Evolutionary conservation across 2,113 vertebrate genomes (phyloP).

Genomic region (Anseranas semipalmata): DNA sequence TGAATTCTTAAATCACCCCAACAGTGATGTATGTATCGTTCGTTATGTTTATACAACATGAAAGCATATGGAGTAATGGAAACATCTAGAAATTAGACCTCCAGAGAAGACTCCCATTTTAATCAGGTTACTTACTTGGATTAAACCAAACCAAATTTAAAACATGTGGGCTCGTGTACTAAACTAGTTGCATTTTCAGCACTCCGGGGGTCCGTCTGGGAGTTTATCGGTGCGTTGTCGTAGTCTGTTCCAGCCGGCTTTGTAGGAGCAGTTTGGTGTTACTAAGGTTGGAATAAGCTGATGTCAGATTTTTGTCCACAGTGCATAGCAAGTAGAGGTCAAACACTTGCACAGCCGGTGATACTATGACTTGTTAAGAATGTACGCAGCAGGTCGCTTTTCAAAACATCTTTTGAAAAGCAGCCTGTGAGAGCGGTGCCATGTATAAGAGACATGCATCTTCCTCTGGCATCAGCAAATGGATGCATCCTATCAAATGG

Average conservation of each 20-base stretch:
- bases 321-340: slow-evolving; percentile 56
- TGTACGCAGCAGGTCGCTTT: slow-evolving; percentile 56
- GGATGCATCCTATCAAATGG: slow-evolving; percentile 49
- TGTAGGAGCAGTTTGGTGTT: slow-evolving; percentile 33
- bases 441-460: slow-evolving; percentile 49
- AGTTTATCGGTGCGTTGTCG: not conserved
- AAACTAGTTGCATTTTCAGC: slow-evolving; percentile 26
- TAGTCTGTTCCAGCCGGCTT: slow-evolving; percentile 1
- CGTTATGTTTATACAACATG: not conserved
- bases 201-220: not conserved
- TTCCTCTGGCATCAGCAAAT: slow-evolving; percentile 59
- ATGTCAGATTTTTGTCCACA: slow-evolving; percentile 62
- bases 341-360: slow-evolving; percentile 34
- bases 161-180: not conserved
- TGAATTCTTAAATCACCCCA: slow-evolving; percentile 21
- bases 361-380: slow-evolving; percentile 66
- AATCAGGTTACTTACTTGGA: slow-evolving; percentile 43
- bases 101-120: slow-evolving; percentile 48
- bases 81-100: slow-evolving; percentile 43
- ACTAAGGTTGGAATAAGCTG: slow-evolving; percentile 63
- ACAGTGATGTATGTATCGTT: slow-evolving; percentile 5
- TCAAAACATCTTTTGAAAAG: slow-evolving; percentile 64
- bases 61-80: slow-evolving; percentile 31
- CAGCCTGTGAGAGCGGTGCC: slow-evolving; percentile 46
- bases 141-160: slow-evolving; percentile 44